Percentiles rank a stretch among this genome's conserved stretches.
phyloP scores from a whole-genome alignment of 2,888 invertebrate species.

The Didymodactylos carnosus region DNA sequence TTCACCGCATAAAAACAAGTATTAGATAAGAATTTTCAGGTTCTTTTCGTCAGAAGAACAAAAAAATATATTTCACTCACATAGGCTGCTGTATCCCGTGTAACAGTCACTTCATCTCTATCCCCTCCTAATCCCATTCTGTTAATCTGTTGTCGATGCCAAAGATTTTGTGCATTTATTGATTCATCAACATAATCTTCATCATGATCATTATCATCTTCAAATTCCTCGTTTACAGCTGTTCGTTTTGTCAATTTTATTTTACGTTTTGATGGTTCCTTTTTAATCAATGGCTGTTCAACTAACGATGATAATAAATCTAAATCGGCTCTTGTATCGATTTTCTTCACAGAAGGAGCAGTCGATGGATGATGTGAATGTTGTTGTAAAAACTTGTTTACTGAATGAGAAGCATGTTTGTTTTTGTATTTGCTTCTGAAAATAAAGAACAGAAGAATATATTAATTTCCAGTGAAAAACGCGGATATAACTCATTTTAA shows the following conservation, averaged over 20 bases:
- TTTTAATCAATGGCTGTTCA: not conserved
- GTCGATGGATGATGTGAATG: not conserved
- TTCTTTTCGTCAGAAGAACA: not conserved
- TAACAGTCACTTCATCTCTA: not conserved
- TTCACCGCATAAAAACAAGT: too few relatives aligned
- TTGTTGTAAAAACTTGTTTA: not conserved
- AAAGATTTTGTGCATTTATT: not conserved
- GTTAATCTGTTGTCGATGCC: not conserved
- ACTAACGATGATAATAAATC: too few relatives aligned
- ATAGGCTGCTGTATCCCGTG: not conserved
- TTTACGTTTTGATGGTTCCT: not conserved
- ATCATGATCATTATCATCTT: not conserved
- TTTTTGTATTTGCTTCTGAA: not conserved
- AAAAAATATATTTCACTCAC: not conserved
- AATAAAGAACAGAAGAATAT: too few relatives aligned
- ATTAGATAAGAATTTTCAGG: too few relatives aligned
- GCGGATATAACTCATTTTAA: too few relatives aligned
- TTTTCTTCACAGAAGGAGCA: not conserved
- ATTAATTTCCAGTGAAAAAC: too few relatives aligned
- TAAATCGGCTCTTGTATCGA: too few relatives aligned
- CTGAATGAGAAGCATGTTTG: too few relatives aligned
- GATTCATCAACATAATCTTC: not conserved
- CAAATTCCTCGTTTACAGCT: not conserved
- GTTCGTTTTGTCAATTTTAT: not conserved
- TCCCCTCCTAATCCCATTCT: too few relatives aligned